phyloP scores from a whole-genome alignment of 2,797 vertebrate genomes.

The Leontopithecus rosalia region DNA sequence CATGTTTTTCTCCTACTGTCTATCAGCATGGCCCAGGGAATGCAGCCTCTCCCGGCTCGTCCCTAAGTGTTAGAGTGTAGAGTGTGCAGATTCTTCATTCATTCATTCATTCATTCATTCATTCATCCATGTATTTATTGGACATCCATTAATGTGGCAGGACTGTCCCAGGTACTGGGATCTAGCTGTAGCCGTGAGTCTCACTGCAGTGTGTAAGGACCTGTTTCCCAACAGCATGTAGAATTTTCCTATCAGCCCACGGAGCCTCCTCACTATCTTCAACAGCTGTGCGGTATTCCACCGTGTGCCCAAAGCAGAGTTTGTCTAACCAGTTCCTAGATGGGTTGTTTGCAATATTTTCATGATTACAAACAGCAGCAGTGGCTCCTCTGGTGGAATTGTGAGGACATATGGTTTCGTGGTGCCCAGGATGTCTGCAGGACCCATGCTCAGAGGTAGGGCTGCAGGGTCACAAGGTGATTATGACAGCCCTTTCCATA shows the following conservation, averaged over 20 bases:
- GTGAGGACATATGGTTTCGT: fast-evolving
- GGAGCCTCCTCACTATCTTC: not conserved
- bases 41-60: not conserved
- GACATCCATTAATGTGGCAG: not conserved
- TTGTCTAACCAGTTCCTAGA: not conserved
- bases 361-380: not conserved
- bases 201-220: not conserved
- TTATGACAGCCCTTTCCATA: not conserved
- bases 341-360: not conserved
- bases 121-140: not conserved
- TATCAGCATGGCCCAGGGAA: not conserved
- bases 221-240: not conserved
- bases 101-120: not conserved
- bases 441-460: not conserved
- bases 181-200: not conserved
- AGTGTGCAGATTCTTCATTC: not conserved
- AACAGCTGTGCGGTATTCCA: not conserved
- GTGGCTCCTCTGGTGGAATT: not conserved
- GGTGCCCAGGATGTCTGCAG: fast-evolving
- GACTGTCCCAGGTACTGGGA: not conserved
- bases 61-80: fast-evolving
- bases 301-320: not conserved
- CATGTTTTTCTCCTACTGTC: too few species aligned
- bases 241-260: not conserved
- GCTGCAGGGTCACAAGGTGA: not conserved